Percentiles rank a stretch among this genome's conserved stretches.
phyloP scores from a whole-genome alignment of 2,888 invertebrate species.

The Creontiades dilutus region DNA sequence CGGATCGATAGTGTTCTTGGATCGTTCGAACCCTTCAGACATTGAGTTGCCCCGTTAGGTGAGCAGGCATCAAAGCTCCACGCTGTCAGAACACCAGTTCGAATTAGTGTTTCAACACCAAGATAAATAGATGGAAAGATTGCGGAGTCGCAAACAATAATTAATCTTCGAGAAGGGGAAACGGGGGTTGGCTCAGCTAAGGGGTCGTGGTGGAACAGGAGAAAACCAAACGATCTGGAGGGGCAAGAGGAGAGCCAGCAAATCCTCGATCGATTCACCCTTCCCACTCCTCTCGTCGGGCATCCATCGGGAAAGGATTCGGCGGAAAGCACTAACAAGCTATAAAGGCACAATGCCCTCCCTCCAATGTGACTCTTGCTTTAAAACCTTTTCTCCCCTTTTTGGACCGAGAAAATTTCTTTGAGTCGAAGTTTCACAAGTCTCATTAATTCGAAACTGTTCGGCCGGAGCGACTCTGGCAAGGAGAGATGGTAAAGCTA shows the following conservation, averaged over 20 bases:
- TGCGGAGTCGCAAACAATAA: conserved; percentile 71
- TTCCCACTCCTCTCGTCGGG: conserved; percentile 38
- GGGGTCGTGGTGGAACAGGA: neutral
- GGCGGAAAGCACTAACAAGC: conserved; percentile 72
- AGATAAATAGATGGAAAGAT: conserved; percentile 64
- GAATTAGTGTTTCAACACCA: conserved; percentile 63
- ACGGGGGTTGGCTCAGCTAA: neutral
- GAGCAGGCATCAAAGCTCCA: conserved; percentile 38
- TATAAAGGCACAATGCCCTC: conserved; percentile 70
- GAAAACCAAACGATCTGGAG: conserved; percentile 4
- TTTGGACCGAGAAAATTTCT: conserved; percentile 65
- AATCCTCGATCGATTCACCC: conserved; percentile 70
- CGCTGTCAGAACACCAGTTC: conserved; percentile 44
- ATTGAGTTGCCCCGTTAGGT: too few relatives aligned
- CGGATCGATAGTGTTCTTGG: too few relatives aligned
- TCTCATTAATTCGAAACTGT: conserved; percentile 70
- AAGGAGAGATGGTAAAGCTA: conserved; percentile 40
- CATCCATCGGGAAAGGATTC: conserved; percentile 66
- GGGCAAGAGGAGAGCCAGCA: neutral
- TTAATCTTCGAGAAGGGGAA: conserved; percentile 66
- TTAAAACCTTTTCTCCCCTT: conserved; percentile 59
- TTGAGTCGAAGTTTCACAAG: conserved; percentile 70
- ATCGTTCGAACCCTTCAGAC: too few relatives aligned
- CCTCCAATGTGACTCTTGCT: conserved; percentile 46
- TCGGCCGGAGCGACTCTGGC: conserved; percentile 49